Percentiles rank a stretch among this genome's conserved stretches.
phyloP scores from a whole-genome alignment of 2,888 invertebrate genomes.

The Holacanthella duospinosa region DNA sequence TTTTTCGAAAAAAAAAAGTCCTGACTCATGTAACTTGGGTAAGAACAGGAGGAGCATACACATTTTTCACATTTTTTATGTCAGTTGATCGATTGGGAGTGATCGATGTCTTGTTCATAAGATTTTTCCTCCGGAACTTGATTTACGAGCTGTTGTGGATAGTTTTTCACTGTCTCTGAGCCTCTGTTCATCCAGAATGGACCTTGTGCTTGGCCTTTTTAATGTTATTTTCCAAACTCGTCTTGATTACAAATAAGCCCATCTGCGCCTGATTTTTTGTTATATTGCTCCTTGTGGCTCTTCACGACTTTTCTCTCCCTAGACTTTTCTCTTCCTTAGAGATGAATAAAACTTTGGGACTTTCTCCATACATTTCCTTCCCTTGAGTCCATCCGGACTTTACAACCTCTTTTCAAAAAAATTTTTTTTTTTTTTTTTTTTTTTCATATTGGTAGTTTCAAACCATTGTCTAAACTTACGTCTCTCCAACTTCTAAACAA shows the following conservation, averaged over 20 bases:
- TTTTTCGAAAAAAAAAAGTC: background rate
- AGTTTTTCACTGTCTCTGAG: slow-evolving; percentile 38
- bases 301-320: background rate
- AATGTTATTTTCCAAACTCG: slow-evolving; percentile 36
- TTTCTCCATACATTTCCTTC: background rate
- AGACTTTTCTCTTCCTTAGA: background rate
- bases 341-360: background rate
- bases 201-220: slow-evolving; percentile 33
- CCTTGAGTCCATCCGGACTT: background rate
- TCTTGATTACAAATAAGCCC: slow-evolving; percentile 38
- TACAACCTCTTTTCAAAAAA: too few species aligned
- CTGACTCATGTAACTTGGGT: background rate
- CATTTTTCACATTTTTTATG: slow-evolving; percentile 10
- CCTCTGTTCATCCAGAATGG: slow-evolving; percentile 18
- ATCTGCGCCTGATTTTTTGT: slow-evolving; percentile 38
- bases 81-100: slow-evolving; percentile 38
- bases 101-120: slow-evolving; percentile 38
- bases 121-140: slow-evolving; percentile 38
- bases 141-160: slow-evolving; percentile 39
- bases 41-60: background rate
- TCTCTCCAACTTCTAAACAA: too few species aligned
- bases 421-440: too few species aligned
- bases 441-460: too few species aligned
- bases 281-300: slow-evolving; percentile 31
- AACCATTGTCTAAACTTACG: too few species aligned